These are phyloP conservation scores for Ypsolopha scabrella DNA, from an alignment of 2,888 invertebrate genomes.

Conservation along the genomic window DNA sequence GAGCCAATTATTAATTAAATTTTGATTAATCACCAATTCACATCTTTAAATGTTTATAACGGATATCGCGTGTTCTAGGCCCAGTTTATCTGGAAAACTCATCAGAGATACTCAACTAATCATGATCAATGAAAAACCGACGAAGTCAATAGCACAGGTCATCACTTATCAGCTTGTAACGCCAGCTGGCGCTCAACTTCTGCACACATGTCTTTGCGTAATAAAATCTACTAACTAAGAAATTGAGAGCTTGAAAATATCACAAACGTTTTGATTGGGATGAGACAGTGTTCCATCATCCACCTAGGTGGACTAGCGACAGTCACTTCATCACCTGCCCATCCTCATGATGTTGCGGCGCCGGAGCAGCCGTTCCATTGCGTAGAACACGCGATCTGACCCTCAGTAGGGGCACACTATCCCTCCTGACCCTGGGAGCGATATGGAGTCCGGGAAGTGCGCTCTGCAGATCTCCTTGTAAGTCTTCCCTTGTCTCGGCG, in stretches of 20 bases:
- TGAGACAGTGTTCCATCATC: background rate
- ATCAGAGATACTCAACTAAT: constrained; percentile 36
- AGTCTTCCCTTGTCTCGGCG: constrained; percentile 55
- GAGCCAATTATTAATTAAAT: constrained; percentile 42
- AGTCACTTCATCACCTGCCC: constrained; percentile 28
- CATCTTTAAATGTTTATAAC: background rate
- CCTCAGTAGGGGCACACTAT: constrained; percentile 75
- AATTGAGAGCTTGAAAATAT: background rate
- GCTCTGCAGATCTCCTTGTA: constrained; percentile 80
- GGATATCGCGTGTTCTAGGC: constrained; percentile 60
- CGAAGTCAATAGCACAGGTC: constrained; percentile 51
- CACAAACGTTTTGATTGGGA: background rate
- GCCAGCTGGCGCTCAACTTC: constrained; percentile 11
- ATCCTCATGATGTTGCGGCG: constrained; percentile 65
- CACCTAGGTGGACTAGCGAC: background rate
- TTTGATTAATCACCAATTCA: constrained; percentile 17
- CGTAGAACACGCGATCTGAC: constrained; percentile 68
- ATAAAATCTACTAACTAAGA: background rate
- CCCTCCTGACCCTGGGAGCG: constrained; percentile 64
- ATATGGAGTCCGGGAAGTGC: constrained; percentile 69
- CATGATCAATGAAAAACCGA: constrained; percentile 23
- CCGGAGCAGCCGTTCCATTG: constrained; percentile 60
- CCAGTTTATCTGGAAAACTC: constrained; percentile 35
- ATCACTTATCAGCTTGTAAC: constrained; percentile 39
- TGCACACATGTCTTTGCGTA: background rate